Percentiles rank a stretch among this genome's conserved stretches.
Conservation (phyloP, 2,888 invertebrate species). For the Tenthredo scrophulariae region DNA sequence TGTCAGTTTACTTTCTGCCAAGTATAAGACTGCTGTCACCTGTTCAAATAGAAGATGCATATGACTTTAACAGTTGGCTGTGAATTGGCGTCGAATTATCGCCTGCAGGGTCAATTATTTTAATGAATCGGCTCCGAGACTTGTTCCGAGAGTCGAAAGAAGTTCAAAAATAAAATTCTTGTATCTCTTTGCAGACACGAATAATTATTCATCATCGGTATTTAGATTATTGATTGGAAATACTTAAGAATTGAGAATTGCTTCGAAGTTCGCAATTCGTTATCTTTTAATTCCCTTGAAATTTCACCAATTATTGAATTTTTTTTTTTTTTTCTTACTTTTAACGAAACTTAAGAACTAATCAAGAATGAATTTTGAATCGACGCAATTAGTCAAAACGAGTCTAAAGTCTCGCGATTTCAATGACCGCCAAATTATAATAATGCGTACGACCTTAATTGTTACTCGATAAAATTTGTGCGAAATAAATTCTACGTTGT, state of each 20-base stretch:
- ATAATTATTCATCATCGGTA: neutral
- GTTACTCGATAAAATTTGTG: conserved; percentile 2
- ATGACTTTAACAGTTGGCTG: conserved; percentile 16
- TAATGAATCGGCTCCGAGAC: neutral
- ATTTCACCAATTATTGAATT: neutral
- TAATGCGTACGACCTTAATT: neutral
- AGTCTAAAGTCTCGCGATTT: neutral
- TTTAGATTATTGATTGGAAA: neutral
- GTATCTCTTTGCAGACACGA: neutral
- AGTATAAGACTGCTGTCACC: conserved; percentile 28
- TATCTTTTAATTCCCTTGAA: neutral
- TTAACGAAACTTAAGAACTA: neutral
- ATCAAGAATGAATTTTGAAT: no score
- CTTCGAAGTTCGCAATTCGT: neutral
- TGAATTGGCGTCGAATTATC: conserved; percentile 19
- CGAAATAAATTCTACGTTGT: neutral
- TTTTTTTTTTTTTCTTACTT: neutral
- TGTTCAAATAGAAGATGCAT: conserved; percentile 20
- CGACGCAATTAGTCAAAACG: neutral
- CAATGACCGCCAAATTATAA: neutral
- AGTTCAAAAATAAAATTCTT: neutral
- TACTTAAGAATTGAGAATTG: neutral
- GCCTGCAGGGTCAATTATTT: neutral
- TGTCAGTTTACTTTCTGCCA: conserved; percentile 22
- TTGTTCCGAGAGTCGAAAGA: neutral